Percentiles rank a stretch among this genome's conserved stretches.
Evolutionary conservation across 2,888 invertebrate species (phyloP).

Genomic region (Erebia palarica): DNA sequence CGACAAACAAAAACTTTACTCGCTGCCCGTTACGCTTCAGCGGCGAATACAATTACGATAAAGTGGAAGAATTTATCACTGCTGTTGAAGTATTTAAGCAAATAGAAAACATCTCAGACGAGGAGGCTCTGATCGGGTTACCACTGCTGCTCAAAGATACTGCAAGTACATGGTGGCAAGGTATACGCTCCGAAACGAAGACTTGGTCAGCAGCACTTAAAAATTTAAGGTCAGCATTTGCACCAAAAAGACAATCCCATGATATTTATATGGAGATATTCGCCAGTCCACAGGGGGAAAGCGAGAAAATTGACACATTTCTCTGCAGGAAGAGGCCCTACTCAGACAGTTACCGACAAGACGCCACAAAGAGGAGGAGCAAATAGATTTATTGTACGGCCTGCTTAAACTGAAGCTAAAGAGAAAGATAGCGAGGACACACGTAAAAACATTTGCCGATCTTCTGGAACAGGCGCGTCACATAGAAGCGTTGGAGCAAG

Average conservation of each 20-base stretch:
- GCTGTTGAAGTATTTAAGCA: neutral
- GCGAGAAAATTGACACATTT: neutral
- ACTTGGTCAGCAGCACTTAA: too few species aligned
- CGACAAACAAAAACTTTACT: conserved; percentile 5
- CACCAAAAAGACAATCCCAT: too few species aligned
- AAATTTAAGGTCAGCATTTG: too few species aligned
- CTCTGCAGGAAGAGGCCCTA: neutral
- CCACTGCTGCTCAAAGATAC: neutral
- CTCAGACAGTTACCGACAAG: neutral
- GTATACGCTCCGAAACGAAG: too few species aligned
- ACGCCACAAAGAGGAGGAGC: conserved; percentile 10
- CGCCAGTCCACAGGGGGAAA: neutral
- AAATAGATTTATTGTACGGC: conserved; percentile 3
- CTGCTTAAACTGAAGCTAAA: conserved; percentile 1
- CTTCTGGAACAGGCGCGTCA: conserved; percentile 7
- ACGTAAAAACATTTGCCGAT: neutral
- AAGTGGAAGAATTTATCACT: conserved; percentile 12
- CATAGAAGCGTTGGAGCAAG: conserved; percentile 6
- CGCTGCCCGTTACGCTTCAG: conserved; percentile 1
- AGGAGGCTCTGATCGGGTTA: conserved; percentile 2
- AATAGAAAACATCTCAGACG: conserved; percentile 3
- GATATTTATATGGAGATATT: neutral
- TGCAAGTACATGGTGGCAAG: too few species aligned
- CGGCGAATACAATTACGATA: neutral
- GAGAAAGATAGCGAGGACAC: neutral